These are phyloP conservation scores for Axis porcinus DNA, from an alignment of 2,113 vertebrate species.

Conservation along the genomic window DNA sequence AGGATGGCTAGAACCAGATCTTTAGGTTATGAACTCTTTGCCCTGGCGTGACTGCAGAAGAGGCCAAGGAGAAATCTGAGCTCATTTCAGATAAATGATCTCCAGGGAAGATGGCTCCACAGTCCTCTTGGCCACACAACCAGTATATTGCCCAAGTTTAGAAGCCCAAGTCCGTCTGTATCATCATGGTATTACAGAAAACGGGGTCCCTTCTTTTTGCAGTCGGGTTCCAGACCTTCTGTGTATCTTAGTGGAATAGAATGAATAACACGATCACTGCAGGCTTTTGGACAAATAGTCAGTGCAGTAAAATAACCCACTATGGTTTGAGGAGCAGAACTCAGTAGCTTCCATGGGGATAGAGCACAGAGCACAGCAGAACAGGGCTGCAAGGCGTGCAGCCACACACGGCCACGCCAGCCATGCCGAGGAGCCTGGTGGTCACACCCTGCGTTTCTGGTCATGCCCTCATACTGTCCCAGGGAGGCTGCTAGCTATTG, in stretches of 20 bases:
- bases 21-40: neutral
- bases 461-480: neutral
- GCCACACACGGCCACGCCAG: neutral
- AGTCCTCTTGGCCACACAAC: neutral
- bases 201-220: neutral
- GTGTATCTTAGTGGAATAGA: neutral
- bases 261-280: fast-evolving
- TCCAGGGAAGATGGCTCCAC: neutral
- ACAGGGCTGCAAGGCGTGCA: fast-evolving
- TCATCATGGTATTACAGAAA: neutral
- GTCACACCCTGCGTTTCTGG: neutral
- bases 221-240: neutral
- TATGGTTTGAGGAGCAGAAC: neutral
- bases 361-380: neutral
- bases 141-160: neutral
- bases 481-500: neutral
- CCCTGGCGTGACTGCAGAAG: neutral
- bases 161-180: neutral
- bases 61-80: neutral
- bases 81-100: neutral
- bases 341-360: neutral
- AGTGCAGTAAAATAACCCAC: neutral
- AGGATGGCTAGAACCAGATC: neutral
- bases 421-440: neutral
- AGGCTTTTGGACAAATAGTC: neutral